Conservation (phyloP, 2,113 vertebrate genomes). For the Tenebrosternarchus preto region DNA sequence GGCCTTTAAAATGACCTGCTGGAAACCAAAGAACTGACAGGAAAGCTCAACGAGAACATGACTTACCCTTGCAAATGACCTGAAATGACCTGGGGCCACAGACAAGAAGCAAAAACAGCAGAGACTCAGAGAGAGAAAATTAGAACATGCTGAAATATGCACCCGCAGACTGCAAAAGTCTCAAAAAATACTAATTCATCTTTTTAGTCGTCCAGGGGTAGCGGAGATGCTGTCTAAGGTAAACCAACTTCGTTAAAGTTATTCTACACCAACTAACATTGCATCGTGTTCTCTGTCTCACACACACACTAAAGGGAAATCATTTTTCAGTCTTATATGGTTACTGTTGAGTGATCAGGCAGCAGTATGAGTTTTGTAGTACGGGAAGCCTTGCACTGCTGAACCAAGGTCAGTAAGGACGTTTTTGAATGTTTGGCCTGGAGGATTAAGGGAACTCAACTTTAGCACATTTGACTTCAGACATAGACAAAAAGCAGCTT, state of each 20-base stretch:
- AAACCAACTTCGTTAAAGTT: constrained; percentile 19
- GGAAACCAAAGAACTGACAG: constrained; percentile 34
- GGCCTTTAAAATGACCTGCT: constrained; percentile 9
- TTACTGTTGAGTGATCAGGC: constrained; percentile 45
- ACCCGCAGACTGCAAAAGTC: no score
- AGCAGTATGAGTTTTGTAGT: constrained; percentile 1
- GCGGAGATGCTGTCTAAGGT: constrained; percentile 35
- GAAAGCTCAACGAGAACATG: background rate
- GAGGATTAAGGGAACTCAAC: no score
- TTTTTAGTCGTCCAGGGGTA: background rate
- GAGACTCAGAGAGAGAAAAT: constrained; percentile 21
- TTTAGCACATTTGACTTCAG: no score
- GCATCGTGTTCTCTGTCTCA: background rate
- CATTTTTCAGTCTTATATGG: constrained; percentile 33
- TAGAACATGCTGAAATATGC: no score
- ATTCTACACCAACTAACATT: constrained; percentile 29
- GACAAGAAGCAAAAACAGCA: constrained; percentile 1
- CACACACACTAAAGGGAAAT: constrained; percentile 36
- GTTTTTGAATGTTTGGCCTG: no score
- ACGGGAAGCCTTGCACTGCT: no score
- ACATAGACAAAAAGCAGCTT: no score
- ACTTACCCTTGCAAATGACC: no score
- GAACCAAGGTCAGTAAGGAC: no score
- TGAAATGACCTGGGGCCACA: constrained; percentile 2
- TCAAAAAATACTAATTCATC: constrained; percentile 19